Evolutionary conservation across 1,140 invertebrate genomes (phyloP), one percentile per base, ranked within the genome.

Genomic region (Adoxophyes honmai): DNA sequence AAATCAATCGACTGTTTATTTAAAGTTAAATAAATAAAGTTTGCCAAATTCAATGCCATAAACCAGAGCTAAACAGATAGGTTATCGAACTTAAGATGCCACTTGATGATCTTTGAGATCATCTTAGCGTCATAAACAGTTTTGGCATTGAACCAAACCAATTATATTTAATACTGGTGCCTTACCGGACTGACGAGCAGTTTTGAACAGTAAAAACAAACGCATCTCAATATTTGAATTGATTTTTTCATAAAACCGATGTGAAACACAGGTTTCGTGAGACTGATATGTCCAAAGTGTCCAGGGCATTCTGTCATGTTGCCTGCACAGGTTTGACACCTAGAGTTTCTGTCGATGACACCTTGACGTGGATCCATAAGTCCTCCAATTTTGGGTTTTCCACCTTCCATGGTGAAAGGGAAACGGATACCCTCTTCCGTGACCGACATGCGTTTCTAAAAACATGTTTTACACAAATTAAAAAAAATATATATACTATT

Each of bases 331-430:
- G 98, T 99, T 84, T 98, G 98, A 85, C 98, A 99, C 44, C 97
- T 91, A 13, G 96, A 96, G 64, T 93, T 94, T 66, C 98, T 92
- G 77, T 99, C 98, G 15, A 99, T 96, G 8, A 98, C 98, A 59
- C 99, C 99, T 90, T 99, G 99, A 18, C 98, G 91, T 0, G 99
- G 99, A 86, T 99, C 99, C 98, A 99, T 99, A 36, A 99, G 93
- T 15, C 99, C 99, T 1, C 98, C 97, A 52, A 99, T 82, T 81
- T 99, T 99, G 0, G 99, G 98, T 4, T 97, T 92, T 9, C 98
- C 98, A 37, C 98, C 98, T 90, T 99, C 99, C 93, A 98, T 98
- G 0, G 98, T 98, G 90, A 99, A 99, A 7, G 98, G 93, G 89
- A 97, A 99, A 73, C 95, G 94, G 62, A 99, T 98, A 39, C 98